Evolutionary conservation across 2,888 invertebrate genomes (phyloP).

Genomic region (Chaitophorus viminalis): DNA sequence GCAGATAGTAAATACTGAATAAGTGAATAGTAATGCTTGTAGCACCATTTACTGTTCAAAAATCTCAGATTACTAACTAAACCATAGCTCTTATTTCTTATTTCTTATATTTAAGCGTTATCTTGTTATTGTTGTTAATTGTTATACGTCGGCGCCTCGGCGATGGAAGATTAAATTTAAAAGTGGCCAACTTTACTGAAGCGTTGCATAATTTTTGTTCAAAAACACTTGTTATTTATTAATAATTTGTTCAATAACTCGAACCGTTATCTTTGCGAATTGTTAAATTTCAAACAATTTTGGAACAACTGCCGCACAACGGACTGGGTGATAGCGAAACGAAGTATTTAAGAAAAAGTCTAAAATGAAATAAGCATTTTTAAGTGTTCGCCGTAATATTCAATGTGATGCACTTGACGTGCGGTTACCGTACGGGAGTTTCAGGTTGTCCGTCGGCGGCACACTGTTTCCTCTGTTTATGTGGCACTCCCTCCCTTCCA

Average conservation of each 20-base stretch:
- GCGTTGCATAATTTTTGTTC: not conserved
- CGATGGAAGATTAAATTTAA: not conserved
- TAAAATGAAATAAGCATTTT: too few relatives aligned
- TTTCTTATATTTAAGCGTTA: not conserved
- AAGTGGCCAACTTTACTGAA: not conserved
- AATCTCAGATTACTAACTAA: too few relatives aligned
- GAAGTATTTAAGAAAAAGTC: too few relatives aligned
- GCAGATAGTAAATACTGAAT: too few relatives aligned
- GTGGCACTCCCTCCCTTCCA: constrained; percentile 59
- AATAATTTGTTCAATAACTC: not conserved
- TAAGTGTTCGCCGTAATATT: too few relatives aligned
- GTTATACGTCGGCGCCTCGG: too few relatives aligned
- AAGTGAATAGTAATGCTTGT: too few relatives aligned
- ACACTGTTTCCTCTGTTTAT: constrained; percentile 59
- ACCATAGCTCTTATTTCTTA: too few relatives aligned
- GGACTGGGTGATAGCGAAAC: too few relatives aligned
- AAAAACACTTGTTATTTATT: not conserved
- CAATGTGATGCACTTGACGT: constrained; percentile 2
- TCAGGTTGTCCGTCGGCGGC: constrained; percentile 9
- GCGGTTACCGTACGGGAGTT: constrained; percentile 1
- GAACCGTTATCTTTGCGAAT: not conserved
- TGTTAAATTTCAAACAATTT: not conserved
- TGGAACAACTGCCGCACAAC: too few relatives aligned
- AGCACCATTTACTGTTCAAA: too few relatives aligned
- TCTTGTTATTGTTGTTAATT: not conserved